phyloP scores from a whole-genome alignment of 2,113 vertebrate genomes.

The Phyllostomus discolor region DNA sequence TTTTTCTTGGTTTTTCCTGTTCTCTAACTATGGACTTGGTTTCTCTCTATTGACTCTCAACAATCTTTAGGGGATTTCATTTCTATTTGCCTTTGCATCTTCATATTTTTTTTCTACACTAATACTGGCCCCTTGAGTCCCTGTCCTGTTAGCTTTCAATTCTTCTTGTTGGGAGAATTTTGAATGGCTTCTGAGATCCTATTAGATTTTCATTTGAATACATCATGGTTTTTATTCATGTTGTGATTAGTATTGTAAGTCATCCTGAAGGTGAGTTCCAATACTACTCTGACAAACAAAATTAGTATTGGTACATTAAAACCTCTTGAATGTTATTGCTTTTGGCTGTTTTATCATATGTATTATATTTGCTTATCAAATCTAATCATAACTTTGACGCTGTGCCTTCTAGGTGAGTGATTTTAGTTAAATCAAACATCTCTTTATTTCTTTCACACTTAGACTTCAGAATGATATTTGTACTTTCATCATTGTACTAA shows the following conservation, averaged over 20 bases:
- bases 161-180: neutral
- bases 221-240: neutral
- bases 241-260: neutral
- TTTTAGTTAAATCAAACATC: conserved; percentile 16
- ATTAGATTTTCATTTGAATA: neutral
- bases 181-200: conserved; percentile 10
- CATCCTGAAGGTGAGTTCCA: neutral
- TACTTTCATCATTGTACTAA: neutral
- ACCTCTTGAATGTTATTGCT: neutral
- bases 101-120: neutral
- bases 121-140: neutral
- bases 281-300: neutral
- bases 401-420: neutral
- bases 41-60: neutral
- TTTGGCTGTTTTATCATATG: neutral
- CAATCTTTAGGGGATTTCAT: neutral
- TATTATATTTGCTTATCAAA: conserved; percentile 10
- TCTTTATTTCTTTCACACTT: conserved; percentile 9
- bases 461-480: conserved; percentile 5
- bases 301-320: conserved; percentile 2
- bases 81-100: neutral
- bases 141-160: neutral
- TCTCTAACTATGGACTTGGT: neutral
- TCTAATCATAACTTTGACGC: neutral
- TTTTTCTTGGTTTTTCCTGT: neutral